Evolutionary conservation across 2,888 invertebrate genomes (phyloP).

Genomic region (Antheraea assamensis): DNA sequence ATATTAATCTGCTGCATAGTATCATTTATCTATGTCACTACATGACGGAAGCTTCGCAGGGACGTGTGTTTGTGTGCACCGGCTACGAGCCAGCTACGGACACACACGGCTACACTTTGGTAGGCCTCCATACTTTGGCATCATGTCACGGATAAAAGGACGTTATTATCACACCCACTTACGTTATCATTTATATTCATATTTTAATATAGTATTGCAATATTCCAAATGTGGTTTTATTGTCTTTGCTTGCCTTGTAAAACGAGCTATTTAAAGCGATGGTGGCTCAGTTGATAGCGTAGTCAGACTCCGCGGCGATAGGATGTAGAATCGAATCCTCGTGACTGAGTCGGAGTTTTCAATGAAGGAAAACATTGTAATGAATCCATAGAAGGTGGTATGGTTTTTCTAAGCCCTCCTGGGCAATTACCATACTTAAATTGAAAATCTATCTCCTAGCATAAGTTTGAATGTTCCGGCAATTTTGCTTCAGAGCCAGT

Average conservation of each 20-base stretch:
- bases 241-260: not conserved
- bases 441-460: too few species aligned
- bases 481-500: too few species aligned
- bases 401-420: too few species aligned
- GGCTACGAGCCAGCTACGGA: too few species aligned
- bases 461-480: too few species aligned
- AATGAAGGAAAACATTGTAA: too few species aligned
- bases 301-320: too few species aligned
- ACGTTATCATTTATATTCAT: not conserved
- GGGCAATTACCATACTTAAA: too few species aligned
- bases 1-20: conserved; percentile 34
- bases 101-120: conserved; percentile 18
- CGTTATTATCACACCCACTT: not conserved
- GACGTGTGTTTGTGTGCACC: not conserved
- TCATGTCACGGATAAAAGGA: not conserved
- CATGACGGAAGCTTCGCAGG: conserved; percentile 30
- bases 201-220: not conserved
- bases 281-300: too few species aligned
- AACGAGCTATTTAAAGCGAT: not conserved
- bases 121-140: not conserved
- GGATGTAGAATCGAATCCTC: too few species aligned
- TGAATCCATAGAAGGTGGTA: too few species aligned
- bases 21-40: conserved; percentile 38
- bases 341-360: too few species aligned
- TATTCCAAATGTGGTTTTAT: not conserved